Evolutionary conservation across 1,140 invertebrate genomes (phyloP).

Genomic region (Heterodera carotae): DNA sequence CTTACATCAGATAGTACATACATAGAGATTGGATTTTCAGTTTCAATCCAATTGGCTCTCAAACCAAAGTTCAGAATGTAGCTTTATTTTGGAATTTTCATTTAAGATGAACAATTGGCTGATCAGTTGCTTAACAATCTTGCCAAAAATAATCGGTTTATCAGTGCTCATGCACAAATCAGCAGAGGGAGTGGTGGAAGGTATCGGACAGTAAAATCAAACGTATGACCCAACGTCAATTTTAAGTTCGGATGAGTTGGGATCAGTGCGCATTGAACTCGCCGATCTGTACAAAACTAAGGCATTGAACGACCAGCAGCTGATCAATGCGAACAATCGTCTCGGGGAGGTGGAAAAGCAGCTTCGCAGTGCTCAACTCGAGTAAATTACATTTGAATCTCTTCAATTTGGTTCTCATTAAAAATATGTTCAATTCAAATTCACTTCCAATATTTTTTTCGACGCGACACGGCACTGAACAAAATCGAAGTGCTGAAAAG

Average conservation of each 20-base stretch:
- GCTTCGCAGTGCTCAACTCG: conserved; percentile 12
- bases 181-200: conserved; percentile 13
- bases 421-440: conserved; percentile 20
- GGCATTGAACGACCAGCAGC: conserved; percentile 40
- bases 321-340: conserved; percentile 38
- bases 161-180: conserved; percentile 3
- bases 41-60: too few relatives aligned
- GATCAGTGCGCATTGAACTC: conserved; percentile 25
- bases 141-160: conserved; percentile 19
- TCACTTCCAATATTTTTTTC: background rate
- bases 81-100: too few relatives aligned
- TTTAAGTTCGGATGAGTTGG: conserved; percentile 32
- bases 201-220: conserved; percentile 5
- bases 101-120: conserved; percentile 26
- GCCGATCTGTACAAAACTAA: conserved; percentile 43
- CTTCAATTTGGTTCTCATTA: too few relatives aligned
- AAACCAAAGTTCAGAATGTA: too few relatives aligned
- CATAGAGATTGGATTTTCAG: too few relatives aligned
- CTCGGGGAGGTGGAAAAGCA: conserved; percentile 31
- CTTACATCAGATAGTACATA: too few relatives aligned
- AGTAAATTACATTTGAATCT: too few relatives aligned
- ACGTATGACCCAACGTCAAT: background rate
- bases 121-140: conserved; percentile 21
- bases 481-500: conserved; percentile 28
- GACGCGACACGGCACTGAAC: conserved; percentile 27